Conservation (phyloP, 2,888 invertebrate species). For the Tholera decimalis region DNA sequence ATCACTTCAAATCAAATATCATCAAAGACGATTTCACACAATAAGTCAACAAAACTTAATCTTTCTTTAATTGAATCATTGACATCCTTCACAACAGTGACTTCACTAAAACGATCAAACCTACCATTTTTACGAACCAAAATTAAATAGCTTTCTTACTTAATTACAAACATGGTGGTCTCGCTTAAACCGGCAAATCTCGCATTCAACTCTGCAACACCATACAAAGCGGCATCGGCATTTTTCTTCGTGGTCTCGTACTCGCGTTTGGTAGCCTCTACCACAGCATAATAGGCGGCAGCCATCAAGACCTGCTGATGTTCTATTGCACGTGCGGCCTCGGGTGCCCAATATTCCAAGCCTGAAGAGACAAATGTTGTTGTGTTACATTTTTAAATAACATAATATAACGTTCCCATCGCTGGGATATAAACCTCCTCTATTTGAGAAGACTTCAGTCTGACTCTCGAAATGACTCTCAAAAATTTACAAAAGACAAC, state of each 20-base stretch:
- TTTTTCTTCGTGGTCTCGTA: slow-evolving; percentile 96
- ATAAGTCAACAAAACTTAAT: slow-evolving; percentile 4
- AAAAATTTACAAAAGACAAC: too few relatives aligned
- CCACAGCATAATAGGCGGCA: slow-evolving; percentile 97
- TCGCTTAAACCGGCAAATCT: slow-evolving; percentile 94
- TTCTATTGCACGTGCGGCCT: slow-evolving; percentile 96
- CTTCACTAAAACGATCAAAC: slow-evolving; percentile 22
- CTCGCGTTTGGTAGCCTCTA: slow-evolving; percentile 96
- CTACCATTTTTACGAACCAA: slow-evolving; percentile 2
- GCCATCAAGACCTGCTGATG: slow-evolving; percentile 96
- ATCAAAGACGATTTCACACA: slow-evolving; percentile 14
- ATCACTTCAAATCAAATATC: slow-evolving; percentile 3
- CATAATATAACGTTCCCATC: too few relatives aligned
- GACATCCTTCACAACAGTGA: slow-evolving; percentile 15
- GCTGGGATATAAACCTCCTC: too few relatives aligned
- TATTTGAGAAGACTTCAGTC: too few relatives aligned
- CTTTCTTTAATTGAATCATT: slow-evolving; percentile 19
- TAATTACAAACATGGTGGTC: slow-evolving; percentile 97
- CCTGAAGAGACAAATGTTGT: slow-evolving; percentile 82
- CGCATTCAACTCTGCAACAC: slow-evolving; percentile 97
- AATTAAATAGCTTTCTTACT: slow-evolving; percentile 54
- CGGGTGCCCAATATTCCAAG: slow-evolving; percentile 96
- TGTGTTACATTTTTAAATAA: neutral
- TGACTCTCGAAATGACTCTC: too few relatives aligned
- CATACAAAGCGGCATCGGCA: slow-evolving; percentile 97